Conservation (phyloP, 1,140 invertebrate genomes). For the Ceratoteleas bidentatus region DNA sequence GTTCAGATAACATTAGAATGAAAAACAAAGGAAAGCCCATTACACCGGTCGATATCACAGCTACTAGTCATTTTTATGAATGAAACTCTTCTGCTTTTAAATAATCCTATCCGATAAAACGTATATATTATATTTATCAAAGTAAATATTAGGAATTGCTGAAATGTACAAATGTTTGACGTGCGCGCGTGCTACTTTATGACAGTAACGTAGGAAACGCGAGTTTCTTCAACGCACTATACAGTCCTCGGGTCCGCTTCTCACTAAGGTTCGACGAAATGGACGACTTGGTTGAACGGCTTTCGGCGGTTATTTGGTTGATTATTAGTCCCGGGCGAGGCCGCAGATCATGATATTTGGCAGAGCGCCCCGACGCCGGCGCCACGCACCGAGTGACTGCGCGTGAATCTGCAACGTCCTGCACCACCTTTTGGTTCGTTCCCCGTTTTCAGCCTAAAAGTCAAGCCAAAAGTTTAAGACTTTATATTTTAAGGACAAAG, state of each 20-base stretch:
- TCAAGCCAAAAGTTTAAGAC: too few species aligned
- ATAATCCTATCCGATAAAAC: slow-evolving; percentile 56
- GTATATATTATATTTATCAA: slow-evolving; percentile 65
- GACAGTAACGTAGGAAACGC: slow-evolving; percentile 76
- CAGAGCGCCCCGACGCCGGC: slow-evolving; percentile 93
- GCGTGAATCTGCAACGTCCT: slow-evolving; percentile 93
- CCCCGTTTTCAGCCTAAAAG: slow-evolving; percentile 92
- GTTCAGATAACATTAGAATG: slow-evolving; percentile 10
- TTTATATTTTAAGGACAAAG: too few species aligned
- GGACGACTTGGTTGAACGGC: slow-evolving; percentile 17
- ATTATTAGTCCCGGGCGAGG: slow-evolving; percentile 72
- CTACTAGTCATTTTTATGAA: slow-evolving; percentile 72
- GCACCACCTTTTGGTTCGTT: slow-evolving; percentile 93
- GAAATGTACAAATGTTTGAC: slow-evolving; percentile 47
- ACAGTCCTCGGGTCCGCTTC: slow-evolving; percentile 51
- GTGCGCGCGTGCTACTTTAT: slow-evolving; percentile 51
- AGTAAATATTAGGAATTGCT: slow-evolving; percentile 64
- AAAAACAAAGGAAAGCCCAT: slow-evolving; percentile 60
- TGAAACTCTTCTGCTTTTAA: slow-evolving; percentile 63
- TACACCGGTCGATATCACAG: slow-evolving; percentile 79
- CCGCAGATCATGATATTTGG: slow-evolving; percentile 98
- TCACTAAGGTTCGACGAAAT: slow-evolving; percentile 46
- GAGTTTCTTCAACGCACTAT: slow-evolving; percentile 77
- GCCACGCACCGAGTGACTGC: slow-evolving; percentile 94
- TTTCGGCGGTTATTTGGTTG: slow-evolving; percentile 42